These are phyloP conservation scores for Meloidogyne floridensis DNA, from an alignment of 1,140 invertebrate species.

Conservation along the genomic window DNA sequence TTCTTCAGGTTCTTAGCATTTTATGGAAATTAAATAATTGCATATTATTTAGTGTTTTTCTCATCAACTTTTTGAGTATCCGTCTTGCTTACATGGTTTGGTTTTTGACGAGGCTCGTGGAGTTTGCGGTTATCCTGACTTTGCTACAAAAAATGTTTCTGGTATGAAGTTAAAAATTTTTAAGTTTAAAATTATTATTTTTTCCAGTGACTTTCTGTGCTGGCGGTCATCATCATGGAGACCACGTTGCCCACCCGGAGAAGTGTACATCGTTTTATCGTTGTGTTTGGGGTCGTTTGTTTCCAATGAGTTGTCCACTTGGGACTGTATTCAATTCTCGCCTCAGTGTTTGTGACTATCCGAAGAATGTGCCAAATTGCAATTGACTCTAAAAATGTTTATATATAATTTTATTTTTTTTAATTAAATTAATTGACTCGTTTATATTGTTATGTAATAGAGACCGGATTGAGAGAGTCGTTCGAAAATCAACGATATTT, in stretches of 20 bases:
- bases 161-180: neutral
- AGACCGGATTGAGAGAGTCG: neutral
- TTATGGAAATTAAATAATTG: too few relatives aligned
- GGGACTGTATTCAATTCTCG: conserved; percentile 34
- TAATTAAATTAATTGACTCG: neutral
- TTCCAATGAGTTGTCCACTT: conserved; percentile 25
- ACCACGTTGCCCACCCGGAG: neutral
- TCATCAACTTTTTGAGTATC: conserved; percentile 17
- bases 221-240: conserved; percentile 17
- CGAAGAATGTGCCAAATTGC: conserved; percentile 8
- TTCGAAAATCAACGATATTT: too few relatives aligned
- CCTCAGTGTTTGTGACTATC: conserved; percentile 33
- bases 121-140: conserved; percentile 1
- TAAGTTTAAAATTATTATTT: neutral
- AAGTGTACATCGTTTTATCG: conserved; percentile 29
- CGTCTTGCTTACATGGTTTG: conserved; percentile 10
- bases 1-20: conserved; percentile 14
- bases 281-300: conserved; percentile 31
- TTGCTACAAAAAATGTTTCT: neutral
- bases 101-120: conserved; percentile 12
- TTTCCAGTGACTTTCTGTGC: neutral
- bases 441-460: neutral
- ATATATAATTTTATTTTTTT: neutral
- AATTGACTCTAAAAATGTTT: neutral
- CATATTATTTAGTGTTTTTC: conserved; percentile 13